Percentiles rank a stretch among this genome's conserved stretches.
Evolutionary conservation across 2,888 invertebrate species (phyloP).

Genomic region (Ferrisia virgata): DNA sequence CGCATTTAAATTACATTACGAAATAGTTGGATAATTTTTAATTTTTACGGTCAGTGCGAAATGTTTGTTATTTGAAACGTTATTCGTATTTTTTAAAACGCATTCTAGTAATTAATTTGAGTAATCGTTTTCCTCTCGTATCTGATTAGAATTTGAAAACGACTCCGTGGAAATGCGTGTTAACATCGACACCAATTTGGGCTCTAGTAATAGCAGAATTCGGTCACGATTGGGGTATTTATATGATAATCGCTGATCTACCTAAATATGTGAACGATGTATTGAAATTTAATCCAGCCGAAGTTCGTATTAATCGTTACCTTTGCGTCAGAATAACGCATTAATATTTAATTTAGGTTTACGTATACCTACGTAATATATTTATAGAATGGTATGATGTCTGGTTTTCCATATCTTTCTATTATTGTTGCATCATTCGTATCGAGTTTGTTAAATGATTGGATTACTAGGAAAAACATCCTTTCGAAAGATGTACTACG

Average conservation of each 20-base stretch:
- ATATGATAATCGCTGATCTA: slow-evolving; percentile 68
- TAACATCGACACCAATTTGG: slow-evolving; percentile 55
- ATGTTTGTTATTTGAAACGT: too few species aligned
- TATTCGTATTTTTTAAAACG: too few species aligned
- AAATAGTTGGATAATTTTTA: background rate
- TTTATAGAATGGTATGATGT: slow-evolving; percentile 60
- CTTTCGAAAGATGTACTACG: slow-evolving; percentile 55
- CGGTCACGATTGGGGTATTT: slow-evolving; percentile 68
- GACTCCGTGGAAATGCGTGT: slow-evolving; percentile 69
- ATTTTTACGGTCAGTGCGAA: too few species aligned
- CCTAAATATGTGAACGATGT: slow-evolving; percentile 69
- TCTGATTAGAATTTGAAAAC: slow-evolving; percentile 57
- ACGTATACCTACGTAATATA: background rate
- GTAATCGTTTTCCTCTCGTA: background rate
- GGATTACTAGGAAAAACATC: slow-evolving; percentile 54
- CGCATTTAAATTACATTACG: background rate
- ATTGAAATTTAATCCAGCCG: slow-evolving; percentile 63
- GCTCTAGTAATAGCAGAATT: slow-evolving; percentile 53
- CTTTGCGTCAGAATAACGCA: background rate
- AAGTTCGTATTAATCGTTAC: slow-evolving; percentile 50
- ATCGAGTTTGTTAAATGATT: slow-evolving; percentile 69
- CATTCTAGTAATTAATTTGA: too few species aligned
- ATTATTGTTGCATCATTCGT: slow-evolving; percentile 67
- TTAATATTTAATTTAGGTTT: background rate
- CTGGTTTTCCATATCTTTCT: slow-evolving; percentile 64